Conservation (phyloP, 2,797 vertebrate species). For the Chaunax sp. region DNA sequence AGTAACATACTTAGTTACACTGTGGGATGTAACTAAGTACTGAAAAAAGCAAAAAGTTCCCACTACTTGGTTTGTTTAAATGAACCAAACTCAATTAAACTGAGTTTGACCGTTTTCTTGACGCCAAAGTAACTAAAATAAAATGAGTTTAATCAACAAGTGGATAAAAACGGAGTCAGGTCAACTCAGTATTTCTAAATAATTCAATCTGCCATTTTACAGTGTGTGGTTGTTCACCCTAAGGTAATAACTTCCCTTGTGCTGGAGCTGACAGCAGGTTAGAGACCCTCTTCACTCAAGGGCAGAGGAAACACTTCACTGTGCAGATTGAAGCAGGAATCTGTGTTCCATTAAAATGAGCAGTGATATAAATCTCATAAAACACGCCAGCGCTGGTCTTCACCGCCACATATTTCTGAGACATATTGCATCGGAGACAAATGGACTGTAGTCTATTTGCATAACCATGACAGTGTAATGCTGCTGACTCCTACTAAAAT, state of each 20-base stretch:
- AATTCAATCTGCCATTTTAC: too few relatives aligned
- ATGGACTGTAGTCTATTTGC: conserved; percentile 59
- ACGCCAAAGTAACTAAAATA: too few relatives aligned
- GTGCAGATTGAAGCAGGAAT: conserved; percentile 17
- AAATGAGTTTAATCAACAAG: too few relatives aligned
- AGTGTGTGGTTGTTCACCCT: too few relatives aligned
- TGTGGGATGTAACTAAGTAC: too few relatives aligned
- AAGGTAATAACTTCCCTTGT: conserved; percentile 1
- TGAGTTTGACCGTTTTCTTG: too few relatives aligned
- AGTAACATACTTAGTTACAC: too few relatives aligned
- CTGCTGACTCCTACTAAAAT: conserved; percentile 71
- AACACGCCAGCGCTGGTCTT: conserved; percentile 39
- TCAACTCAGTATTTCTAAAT: too few relatives aligned
- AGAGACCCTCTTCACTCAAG: conserved; percentile 8
- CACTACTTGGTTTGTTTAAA: too few relatives aligned
- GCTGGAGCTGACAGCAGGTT: conserved; percentile 1
- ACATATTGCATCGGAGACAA: conserved; percentile 23
- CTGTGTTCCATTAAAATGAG: conserved; percentile 48
- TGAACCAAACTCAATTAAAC: too few relatives aligned
- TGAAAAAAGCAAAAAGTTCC: too few relatives aligned
- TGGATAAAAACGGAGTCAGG: too few relatives aligned
- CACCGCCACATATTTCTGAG: conserved; percentile 30
- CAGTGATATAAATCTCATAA: conserved; percentile 24
- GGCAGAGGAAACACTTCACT: conserved; percentile 6
- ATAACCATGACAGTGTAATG: conserved; percentile 45